Evolutionary conservation across 2,888 invertebrate genomes (phyloP).

Genomic region (Macrophya alboannulata): DNA sequence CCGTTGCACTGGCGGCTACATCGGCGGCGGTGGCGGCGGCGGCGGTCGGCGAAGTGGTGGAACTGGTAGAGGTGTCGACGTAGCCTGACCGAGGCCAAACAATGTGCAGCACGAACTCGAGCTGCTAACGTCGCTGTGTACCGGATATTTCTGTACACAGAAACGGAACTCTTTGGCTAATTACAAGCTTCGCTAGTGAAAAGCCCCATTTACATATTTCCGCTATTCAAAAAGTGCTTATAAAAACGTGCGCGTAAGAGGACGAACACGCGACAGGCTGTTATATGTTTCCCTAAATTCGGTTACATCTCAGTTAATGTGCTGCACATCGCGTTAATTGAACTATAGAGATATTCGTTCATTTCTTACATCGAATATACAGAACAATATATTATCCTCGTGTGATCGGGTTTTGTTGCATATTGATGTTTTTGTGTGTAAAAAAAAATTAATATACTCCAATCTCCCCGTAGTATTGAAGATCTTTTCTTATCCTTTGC

Average conservation of each 20-base stretch:
- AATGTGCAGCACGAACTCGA: slow-evolving; percentile 74
- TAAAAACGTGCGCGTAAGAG: slow-evolving; percentile 16
- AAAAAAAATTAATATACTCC: background rate
- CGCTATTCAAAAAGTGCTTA: slow-evolving; percentile 22
- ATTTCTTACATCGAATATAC: background rate
- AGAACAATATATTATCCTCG: background rate
- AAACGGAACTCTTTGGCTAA: slow-evolving; percentile 28
- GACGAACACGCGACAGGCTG: background rate
- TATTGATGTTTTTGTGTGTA: background rate
- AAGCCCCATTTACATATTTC: background rate
- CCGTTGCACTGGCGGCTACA: slow-evolving; percentile 54
- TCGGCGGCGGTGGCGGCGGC: slow-evolving; percentile 37
- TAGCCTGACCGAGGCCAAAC: slow-evolving; percentile 68
- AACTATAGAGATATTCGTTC: background rate
- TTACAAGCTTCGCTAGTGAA: background rate
- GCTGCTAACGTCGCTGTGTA: slow-evolving; percentile 50
- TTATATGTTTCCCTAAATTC: background rate
- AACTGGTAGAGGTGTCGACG: slow-evolving; percentile 48
- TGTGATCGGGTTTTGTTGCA: slow-evolving; percentile 14
- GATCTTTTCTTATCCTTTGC: background rate
- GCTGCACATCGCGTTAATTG: slow-evolving; percentile 6
- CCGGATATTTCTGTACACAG: slow-evolving; percentile 39
- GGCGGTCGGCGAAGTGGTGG: slow-evolving; percentile 53
- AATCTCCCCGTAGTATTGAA: slow-evolving; percentile 14
- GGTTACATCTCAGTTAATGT: background rate